Evolutionary conservation across 2,888 invertebrate species (phyloP), one percentile per base, ranked within the genome.

Genomic region (Candidula unifasciata): DNA sequence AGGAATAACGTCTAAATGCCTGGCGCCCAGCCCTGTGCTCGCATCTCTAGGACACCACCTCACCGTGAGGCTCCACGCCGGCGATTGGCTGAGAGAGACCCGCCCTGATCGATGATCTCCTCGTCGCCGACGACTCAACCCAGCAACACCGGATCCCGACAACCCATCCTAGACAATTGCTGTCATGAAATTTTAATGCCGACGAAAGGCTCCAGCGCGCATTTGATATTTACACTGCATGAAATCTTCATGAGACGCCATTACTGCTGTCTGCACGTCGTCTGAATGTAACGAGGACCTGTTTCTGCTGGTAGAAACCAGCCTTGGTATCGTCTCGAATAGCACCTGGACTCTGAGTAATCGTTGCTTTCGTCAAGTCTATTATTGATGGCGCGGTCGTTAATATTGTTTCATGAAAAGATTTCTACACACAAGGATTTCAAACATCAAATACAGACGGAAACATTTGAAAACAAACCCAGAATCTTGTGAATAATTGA

Each of bases 171-270:
- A 16, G n/a, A 3, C 68, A 24, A 13, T 33, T 2, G n/a, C 68
- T 10, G 2, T 76, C 84, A 84, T 84, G 84, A 84, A 84, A 84
- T 68, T 84, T 84, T 84, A 76, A 84, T 84, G 84, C 54, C 16
- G 68, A 33, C 80, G 84, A 84, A 80, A 84, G 66, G 57, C 66
- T 44, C 30, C 10, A n/a, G 54, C 37, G 30, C 27, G 30, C 64
- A 73, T 64, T 71, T 57, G 78, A 80, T 84, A 80, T 84, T 84
- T 84, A 84, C 71, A 80, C 64, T 64, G 16, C 54, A 84, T 84
- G 79, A 84, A 84, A 84, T 64, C 84, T 84, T 84, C 79, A 84
- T 84, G 84, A 84, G 78, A 64, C 69, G 60, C 69, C 60, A 81
- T 57, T 81, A 54, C 21, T 54, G 24, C 73, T 10, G 18, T 64